Conservation (phyloP, 2,113 vertebrate genomes). For the Platycercus adscitus region DNA sequence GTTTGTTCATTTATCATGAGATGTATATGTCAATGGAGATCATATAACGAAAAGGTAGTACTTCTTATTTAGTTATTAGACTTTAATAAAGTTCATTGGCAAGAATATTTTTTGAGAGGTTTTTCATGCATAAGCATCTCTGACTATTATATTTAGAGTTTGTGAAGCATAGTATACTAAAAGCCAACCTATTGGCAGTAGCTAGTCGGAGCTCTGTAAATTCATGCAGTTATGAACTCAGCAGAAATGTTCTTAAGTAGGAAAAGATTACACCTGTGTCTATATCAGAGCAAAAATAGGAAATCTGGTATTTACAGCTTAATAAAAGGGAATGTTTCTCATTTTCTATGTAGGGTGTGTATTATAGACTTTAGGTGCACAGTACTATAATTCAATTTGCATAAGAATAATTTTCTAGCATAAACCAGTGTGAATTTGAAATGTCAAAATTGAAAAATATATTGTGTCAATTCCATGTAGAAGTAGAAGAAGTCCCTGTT, state of each 20-base stretch:
- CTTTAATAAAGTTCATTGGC: background rate
- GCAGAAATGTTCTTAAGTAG: background rate
- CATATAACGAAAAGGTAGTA: background rate
- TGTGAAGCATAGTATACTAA: background rate
- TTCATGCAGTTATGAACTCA: background rate
- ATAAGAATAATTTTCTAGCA: background rate
- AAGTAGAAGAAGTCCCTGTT: background rate
- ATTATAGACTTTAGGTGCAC: background rate
- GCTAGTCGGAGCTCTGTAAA: background rate
- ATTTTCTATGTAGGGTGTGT: background rate
- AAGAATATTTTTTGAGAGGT: background rate
- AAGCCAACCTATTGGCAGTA: background rate
- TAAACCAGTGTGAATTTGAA: background rate
- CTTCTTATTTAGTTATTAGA: background rate
- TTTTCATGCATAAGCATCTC: background rate
- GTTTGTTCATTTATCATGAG: background rate
- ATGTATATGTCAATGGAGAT: background rate
- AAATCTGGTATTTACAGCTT: background rate
- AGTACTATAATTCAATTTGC: background rate
- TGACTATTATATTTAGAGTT: background rate
- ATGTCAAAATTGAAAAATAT: background rate
- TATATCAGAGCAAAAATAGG: background rate
- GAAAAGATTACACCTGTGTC: background rate
- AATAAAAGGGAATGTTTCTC: background rate
- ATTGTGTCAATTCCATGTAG: background rate